Base-by-base conservation (phyloP, 2,113 vertebrate species). In the Muscicapa adusta region DNA sequence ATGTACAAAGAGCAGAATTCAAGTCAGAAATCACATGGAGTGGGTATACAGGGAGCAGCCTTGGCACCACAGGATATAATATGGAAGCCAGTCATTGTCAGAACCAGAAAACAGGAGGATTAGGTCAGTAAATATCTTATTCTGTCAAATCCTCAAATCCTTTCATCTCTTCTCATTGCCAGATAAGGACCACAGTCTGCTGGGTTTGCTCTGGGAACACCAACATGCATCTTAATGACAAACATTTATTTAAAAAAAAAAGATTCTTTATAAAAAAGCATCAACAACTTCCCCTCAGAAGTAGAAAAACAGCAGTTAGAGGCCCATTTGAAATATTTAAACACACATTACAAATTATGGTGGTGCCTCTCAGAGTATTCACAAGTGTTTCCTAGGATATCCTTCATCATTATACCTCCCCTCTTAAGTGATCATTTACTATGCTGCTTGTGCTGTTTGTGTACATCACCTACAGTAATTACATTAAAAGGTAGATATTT, bases 131-230 rank as follows among this genome's bases (percentile, higher is more conserved):
- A 58, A 85, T 62, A 83, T 90, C 82, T 82, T 74, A 54, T 48
- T 95, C 91, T 70, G 74, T 36, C 78, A 89, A 95, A 95, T 61
- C 84, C 81, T 72, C 87, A 94, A 93, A 95, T 95, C 81, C 60
- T 76, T 93, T 91, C 94, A 91, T 91, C 82, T 93, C 71, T 70
- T 76, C 38, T 89, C 72, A 18, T 65, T 76, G 85, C 22, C 62
- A 82, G 78, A 73, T 47, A 95, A 89, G 62, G 74, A 68, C 66
- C 61, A 61, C 61, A 75, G 86, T n/a, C 80, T 76, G 61, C 51
- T 28, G 9, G 6, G 38, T 48, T 78, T 60, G 61, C 50, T 61
- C 70, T 66, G 58, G 33, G 45, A 82, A 56, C 40, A 48, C 45
- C 45, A 68, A 22, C 18, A 43, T 0, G 0, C 12, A 17, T 18